Evolutionary conservation across 1,140 invertebrate species (phyloP).

Genomic region (Metaphire vulgaris): DNA sequence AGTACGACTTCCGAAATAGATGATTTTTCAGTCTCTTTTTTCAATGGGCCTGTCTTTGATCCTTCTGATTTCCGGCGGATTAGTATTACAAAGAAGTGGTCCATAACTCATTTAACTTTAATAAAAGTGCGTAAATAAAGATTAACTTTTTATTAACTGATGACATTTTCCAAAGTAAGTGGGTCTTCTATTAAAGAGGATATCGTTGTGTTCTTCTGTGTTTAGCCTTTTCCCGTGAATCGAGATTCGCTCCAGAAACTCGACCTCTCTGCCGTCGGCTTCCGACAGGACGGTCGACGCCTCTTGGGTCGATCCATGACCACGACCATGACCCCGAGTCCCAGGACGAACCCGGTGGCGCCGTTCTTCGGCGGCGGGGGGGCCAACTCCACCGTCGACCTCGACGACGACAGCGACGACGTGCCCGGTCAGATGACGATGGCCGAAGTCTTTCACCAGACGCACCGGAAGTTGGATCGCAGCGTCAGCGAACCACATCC

Average conservation of each 20-base stretch:
- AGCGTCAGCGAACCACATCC: conserved; percentile 51
- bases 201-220: too few species aligned
- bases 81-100: too few species aligned
- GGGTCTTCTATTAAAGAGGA: too few species aligned
- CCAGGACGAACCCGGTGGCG: neutral
- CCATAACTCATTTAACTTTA: neutral
- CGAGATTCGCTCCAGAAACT: neutral
- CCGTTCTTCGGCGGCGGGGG: neutral
- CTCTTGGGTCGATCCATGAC: neutral
- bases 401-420: neutral
- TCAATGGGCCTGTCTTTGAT: too few species aligned
- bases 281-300: neutral
- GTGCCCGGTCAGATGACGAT: neutral
- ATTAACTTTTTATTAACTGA: neutral
- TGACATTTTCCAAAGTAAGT: neutral
- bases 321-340: neutral
- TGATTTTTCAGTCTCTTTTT: too few species aligned
- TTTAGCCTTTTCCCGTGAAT: neutral
- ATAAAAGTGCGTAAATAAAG: neutral
- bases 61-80: too few species aligned
- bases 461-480: conserved; percentile 37
- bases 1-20: too few species aligned
- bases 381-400: too few species aligned
- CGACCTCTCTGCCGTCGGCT: neutral
- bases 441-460: neutral